Conservation (phyloP, 2,797 vertebrate species). For the Gadopsis bispinosus region DNA sequence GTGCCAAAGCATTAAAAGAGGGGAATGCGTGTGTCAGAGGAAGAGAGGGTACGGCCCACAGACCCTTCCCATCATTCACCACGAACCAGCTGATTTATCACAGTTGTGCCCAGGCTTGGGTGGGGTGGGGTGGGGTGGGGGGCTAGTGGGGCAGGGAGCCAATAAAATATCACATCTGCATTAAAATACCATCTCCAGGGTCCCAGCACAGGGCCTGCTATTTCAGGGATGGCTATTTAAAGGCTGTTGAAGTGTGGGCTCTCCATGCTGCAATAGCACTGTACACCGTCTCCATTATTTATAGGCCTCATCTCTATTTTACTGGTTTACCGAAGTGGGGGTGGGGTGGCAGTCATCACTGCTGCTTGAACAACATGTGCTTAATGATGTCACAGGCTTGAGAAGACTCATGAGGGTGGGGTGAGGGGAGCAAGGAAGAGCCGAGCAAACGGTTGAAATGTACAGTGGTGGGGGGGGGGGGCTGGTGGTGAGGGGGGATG, state of each 20-base stretch:
- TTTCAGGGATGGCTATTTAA: slow-evolving; percentile 87
- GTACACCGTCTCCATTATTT: slow-evolving; percentile 88
- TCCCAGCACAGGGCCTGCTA: slow-evolving; percentile 69
- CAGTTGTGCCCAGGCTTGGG: slow-evolving; percentile 40
- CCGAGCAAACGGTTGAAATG: slow-evolving; percentile 44
- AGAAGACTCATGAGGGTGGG: slow-evolving; percentile 57
- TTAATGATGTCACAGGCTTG: slow-evolving; percentile 79
- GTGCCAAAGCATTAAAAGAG: slow-evolving; percentile 56
- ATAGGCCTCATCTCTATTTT: slow-evolving; percentile 85
- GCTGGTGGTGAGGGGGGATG: slow-evolving; percentile 27
- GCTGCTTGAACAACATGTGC: slow-evolving; percentile 71
- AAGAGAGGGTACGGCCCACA: slow-evolving; percentile 48
- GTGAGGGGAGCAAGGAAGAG: slow-evolving; percentile 35
- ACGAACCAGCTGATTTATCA: slow-evolving; percentile 70
- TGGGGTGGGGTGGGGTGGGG: slow-evolving; percentile 7
- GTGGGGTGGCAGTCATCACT: slow-evolving; percentile 64
- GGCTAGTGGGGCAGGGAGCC: slow-evolving; percentile 39
- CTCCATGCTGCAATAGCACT: slow-evolving; percentile 83
- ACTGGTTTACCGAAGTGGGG: slow-evolving; percentile 80
- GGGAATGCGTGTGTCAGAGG: slow-evolving; percentile 47
- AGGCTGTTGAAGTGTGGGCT: slow-evolving; percentile 82
- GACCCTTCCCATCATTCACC: slow-evolving; percentile 56
- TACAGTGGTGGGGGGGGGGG: neutral
- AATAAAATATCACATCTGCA: slow-evolving; percentile 84
- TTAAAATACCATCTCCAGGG: slow-evolving; percentile 78